Conservation (phyloP, 2,797 vertebrate genomes). For the Otolemur crassicaudatus region DNA sequence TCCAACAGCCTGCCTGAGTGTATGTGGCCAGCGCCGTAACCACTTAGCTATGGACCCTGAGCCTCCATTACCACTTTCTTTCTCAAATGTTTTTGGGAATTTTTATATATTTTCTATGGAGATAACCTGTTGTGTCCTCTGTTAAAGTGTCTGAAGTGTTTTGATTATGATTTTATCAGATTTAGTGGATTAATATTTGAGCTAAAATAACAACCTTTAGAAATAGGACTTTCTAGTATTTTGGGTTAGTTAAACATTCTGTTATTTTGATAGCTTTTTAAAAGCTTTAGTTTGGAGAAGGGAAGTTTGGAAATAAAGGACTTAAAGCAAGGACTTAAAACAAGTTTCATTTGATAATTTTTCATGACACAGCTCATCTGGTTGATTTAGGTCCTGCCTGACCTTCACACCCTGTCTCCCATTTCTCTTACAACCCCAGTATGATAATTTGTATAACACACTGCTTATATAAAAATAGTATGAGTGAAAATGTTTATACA, state of each 20-base stretch:
- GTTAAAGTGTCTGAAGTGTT: neutral
- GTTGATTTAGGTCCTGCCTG: too few relatives aligned
- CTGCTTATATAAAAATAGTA: too few relatives aligned
- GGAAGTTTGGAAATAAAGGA: slow-evolving; percentile 13
- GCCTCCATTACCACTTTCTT: neutral
- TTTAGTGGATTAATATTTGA: neutral
- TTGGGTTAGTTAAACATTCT: neutral
- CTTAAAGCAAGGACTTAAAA: slow-evolving; percentile 39
- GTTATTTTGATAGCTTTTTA: neutral
- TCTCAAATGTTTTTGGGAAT: neutral
- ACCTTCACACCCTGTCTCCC: too few relatives aligned
- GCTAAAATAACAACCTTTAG: neutral
- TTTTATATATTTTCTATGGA: neutral
- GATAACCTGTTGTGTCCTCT: neutral
- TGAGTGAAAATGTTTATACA: neutral
- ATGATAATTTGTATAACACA: too few relatives aligned
- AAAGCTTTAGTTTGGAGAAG: neutral
- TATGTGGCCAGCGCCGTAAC: too few relatives aligned
- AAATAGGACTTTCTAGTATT: neutral
- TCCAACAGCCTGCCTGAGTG: too few relatives aligned
- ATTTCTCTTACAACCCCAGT: too few relatives aligned
- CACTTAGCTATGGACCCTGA: too few relatives aligned
- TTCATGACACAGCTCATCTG: neutral
- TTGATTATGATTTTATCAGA: neutral
- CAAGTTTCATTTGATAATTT: neutral